A percentile compares a stretch with the other conserved stretches of the same genome.
Evolutionary conservation across 2,113 vertebrate species (phyloP).

Genomic region (Xenus cinereus): DNA sequence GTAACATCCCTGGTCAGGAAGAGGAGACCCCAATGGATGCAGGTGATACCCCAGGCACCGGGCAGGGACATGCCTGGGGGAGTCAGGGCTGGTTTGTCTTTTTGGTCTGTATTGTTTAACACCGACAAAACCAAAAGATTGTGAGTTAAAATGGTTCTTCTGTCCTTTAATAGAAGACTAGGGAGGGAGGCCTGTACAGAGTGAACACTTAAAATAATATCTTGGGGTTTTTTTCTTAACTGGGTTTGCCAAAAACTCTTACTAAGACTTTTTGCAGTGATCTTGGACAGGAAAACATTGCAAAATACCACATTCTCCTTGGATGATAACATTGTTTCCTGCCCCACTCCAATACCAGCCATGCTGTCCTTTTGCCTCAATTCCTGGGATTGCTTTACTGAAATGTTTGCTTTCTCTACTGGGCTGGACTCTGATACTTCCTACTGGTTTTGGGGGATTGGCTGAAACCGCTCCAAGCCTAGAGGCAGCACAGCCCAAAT

Average conservation of each 20-base stretch:
- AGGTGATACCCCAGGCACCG: background rate
- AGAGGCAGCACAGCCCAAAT: background rate
- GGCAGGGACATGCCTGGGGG: background rate
- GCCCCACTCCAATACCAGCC: conserved; percentile 1
- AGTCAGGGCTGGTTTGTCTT: background rate
- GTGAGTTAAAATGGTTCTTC: background rate
- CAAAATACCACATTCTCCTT: conserved; percentile 44
- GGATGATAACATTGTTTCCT: conserved; percentile 46
- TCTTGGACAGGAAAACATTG: conserved; percentile 37
- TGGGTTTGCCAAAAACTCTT: conserved; percentile 29
- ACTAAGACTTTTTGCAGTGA: background rate
- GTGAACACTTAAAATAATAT: background rate
- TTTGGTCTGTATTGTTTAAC: background rate
- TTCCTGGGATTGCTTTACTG: conserved; percentile 37
- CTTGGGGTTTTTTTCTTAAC: background rate
- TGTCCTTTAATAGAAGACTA: background rate
- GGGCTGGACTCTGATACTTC: conserved; percentile 3
- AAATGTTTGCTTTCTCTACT: background rate
- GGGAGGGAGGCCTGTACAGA: background rate
- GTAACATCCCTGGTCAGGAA: background rate
- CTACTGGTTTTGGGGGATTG: background rate
- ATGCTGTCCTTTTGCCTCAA: background rate
- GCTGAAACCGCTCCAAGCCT: background rate
- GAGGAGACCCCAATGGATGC: background rate
- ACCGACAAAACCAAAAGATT: background rate